Conservation (phyloP, 2,113 vertebrate species). For the Saguinus imperator region DNA sequence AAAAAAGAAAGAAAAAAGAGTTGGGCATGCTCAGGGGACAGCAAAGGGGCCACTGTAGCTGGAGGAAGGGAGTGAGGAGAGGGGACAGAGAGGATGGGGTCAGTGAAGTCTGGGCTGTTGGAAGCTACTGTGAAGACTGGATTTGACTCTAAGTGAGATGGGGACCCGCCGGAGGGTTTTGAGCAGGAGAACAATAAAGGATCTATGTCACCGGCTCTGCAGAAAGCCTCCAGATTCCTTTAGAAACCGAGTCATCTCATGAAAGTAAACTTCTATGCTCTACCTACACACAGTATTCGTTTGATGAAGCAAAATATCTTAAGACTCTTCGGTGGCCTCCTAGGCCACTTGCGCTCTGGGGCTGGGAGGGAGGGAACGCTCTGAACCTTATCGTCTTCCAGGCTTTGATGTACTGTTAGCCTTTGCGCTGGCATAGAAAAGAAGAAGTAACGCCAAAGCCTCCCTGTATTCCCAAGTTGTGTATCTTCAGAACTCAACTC, state of each 20-base stretch:
- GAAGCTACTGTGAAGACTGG: not conserved
- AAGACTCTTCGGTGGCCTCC: constrained; percentile 46
- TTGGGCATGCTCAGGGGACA: not conserved
- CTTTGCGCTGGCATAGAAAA: constrained; percentile 68
- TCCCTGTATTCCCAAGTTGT: constrained; percentile 66
- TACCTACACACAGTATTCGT: rapidly evolving
- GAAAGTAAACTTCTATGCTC: not conserved
- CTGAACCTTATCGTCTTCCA: constrained; percentile 36
- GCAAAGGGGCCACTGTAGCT: not conserved
- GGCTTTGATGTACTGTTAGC: constrained; percentile 74
- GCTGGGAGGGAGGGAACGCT: not conserved
- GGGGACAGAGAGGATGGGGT: not conserved
- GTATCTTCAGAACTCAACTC: constrained; percentile 74
- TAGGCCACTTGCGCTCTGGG: constrained; percentile 29
- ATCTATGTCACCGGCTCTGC: not conserved
- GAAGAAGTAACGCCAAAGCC: constrained; percentile 72
- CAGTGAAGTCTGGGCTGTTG: not conserved
- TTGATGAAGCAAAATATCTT: not conserved
- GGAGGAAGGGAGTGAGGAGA: not conserved
- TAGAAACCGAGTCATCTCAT: not conserved
- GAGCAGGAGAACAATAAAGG: not conserved
- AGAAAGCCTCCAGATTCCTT: not conserved
- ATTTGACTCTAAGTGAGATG: not conserved
- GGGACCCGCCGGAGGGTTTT: not conserved
- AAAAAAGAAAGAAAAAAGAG: not conserved